Percentiles rank a stretch among this genome's conserved stretches.
Conservation (phyloP, 2,888 invertebrate species). For the Drosophila helvetica region DNA sequence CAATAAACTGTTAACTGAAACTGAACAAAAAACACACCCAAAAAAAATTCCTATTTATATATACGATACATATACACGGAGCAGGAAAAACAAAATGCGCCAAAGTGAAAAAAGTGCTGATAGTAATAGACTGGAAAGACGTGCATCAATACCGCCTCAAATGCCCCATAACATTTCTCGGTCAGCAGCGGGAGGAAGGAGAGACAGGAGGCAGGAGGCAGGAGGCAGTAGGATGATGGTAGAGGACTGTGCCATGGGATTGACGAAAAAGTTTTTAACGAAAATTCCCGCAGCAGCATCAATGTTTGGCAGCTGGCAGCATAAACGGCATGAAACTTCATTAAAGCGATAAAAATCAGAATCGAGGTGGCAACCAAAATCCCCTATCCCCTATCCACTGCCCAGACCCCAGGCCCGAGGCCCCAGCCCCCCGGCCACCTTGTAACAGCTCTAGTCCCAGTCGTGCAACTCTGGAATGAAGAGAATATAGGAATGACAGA, state of each 20-base stretch:
- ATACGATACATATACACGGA: neutral
- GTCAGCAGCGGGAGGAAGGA: constrained; percentile 16
- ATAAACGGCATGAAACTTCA: constrained; percentile 57
- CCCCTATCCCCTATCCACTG: neutral
- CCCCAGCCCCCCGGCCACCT: neutral
- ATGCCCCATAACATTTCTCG: constrained; percentile 47
- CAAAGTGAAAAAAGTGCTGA: constrained; percentile 73
- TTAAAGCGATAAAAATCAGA: constrained; percentile 62
- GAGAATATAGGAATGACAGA: neutral
- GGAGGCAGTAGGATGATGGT: too few relatives aligned
- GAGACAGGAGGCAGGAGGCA: neutral
- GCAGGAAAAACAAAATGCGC: constrained; percentile 45
- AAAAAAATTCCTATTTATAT: constrained; percentile 1
- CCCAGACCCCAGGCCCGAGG: neutral
- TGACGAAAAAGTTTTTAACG: constrained; percentile 60
- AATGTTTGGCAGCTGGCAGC: constrained; percentile 49
- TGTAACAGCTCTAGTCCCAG: neutral
- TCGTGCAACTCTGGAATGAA: neutral
- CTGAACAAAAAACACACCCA: constrained; percentile 24
- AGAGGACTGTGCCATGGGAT: constrained; percentile 44
- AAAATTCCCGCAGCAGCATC: constrained; percentile 56
- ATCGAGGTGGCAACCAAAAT: constrained; percentile 27
- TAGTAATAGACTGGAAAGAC: constrained; percentile 73
- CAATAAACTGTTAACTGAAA: constrained; percentile 77
- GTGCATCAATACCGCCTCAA: constrained; percentile 63